Conservation (phyloP, 2,797 vertebrate species). For the Cirrhinus mrigala region DNA sequence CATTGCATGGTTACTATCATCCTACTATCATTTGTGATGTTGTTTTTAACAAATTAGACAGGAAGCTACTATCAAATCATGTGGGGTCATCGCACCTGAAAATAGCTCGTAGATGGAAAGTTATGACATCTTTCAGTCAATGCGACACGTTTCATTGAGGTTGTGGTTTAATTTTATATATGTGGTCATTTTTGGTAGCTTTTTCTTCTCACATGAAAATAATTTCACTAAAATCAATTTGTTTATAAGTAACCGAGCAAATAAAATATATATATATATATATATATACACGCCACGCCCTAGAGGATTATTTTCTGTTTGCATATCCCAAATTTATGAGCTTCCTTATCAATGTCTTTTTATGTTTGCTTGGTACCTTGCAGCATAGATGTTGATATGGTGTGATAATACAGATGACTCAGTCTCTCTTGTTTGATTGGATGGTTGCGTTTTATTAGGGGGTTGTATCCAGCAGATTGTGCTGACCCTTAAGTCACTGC, state of each 20-base stretch:
- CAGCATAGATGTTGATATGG: slow-evolving; percentile 52
- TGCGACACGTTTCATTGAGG: neutral
- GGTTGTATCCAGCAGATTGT: slow-evolving; percentile 4
- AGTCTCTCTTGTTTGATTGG: slow-evolving; percentile 33
- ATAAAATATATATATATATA: neutral
- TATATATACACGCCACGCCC: slow-evolving; percentile 5
- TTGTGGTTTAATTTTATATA: neutral
- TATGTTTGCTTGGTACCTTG: slow-evolving; percentile 45
- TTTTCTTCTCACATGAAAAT: neutral
- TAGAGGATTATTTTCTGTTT: slow-evolving; percentile 13
- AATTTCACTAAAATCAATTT: neutral
- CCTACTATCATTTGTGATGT: neutral
- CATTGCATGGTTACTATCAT: slow-evolving; percentile 14
- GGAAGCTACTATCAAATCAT: slow-evolving; percentile 8
- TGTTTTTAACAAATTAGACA: neutral
- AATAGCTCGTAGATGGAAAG: neutral
- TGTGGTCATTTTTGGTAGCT: neutral
- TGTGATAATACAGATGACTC: slow-evolving; percentile 45
- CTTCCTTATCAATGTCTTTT: slow-evolving; percentile 54
- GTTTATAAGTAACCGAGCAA: neutral
- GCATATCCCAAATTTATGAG: slow-evolving; percentile 49
- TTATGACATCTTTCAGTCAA: neutral
- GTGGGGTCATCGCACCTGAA: neutral
- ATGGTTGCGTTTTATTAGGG: slow-evolving; percentile 21
- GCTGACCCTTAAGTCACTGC: neutral